phyloP scores from a whole-genome alignment of 2,888 invertebrate species.

The Atethmia centrago region DNA sequence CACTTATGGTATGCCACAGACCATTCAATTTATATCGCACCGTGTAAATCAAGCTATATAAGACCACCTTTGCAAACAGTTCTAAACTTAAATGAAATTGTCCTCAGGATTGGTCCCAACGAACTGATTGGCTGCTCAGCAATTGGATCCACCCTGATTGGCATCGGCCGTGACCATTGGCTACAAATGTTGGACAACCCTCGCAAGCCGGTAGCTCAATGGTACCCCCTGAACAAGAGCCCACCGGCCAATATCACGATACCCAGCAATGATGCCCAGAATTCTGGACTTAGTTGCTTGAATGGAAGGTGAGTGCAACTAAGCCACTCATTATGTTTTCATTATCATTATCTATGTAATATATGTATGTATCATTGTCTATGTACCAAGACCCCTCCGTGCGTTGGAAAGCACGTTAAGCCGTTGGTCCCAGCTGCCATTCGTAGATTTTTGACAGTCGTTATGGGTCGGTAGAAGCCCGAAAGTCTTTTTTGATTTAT shows the following conservation, averaged over 20 bases:
- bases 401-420: too few species aligned
- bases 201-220: slow-evolving; percentile 95
- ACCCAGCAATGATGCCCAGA: slow-evolving; percentile 90
- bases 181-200: slow-evolving; percentile 95
- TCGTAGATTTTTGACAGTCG: too few species aligned
- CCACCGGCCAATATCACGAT: slow-evolving; percentile 91
- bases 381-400: too few species aligned
- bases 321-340: too few species aligned
- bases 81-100: slow-evolving; percentile 12
- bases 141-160: slow-evolving; percentile 94
- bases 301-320: slow-evolving; percentile 91
- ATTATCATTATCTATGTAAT: too few species aligned
- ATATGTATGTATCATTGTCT: too few species aligned
- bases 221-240: slow-evolving; percentile 94
- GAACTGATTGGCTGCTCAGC: slow-evolving; percentile 96
- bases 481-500: too few species aligned
- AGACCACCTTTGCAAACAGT: neutral
- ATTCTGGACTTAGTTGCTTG: slow-evolving; percentile 92
- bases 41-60: neutral
- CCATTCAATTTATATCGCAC: neutral
- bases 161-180: slow-evolving; percentile 96
- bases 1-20: neutral
- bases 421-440: too few species aligned
- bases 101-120: slow-evolving; percentile 94
- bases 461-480: too few species aligned